These are phyloP conservation scores for Promerops cafer DNA, from an alignment of 2,113 vertebrate genomes.

Conservation along the genomic window DNA sequence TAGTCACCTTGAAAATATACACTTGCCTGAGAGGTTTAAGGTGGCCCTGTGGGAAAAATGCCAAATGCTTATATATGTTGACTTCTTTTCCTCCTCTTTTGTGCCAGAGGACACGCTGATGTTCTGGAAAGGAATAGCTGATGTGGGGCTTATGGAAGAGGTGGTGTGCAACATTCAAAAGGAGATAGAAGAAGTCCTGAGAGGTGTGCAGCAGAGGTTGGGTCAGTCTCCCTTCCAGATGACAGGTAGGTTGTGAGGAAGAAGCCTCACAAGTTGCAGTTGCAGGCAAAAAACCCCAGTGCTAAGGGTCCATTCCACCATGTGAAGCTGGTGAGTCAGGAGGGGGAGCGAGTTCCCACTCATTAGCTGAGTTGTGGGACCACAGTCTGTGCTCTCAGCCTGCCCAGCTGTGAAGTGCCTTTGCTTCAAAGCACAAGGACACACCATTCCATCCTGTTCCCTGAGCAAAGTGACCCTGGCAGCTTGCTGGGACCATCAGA, in stretches of 20 bases:
- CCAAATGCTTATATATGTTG: background rate
- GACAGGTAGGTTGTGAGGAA: constrained; percentile 73
- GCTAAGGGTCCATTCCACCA: background rate
- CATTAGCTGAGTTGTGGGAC: background rate
- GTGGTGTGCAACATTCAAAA: constrained; percentile 90
- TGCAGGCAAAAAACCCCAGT: background rate
- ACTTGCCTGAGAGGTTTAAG: background rate
- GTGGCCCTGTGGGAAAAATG: background rate
- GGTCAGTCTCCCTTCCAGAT: constrained; percentile 82
- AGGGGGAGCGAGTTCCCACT: fast-evolving
- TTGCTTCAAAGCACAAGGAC: background rate
- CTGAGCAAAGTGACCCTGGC: background rate
- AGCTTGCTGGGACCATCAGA: background rate
- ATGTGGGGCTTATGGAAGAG: constrained; percentile 89
- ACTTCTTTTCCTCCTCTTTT: background rate
- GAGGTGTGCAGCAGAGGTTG: constrained; percentile 81
- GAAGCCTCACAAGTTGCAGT: background rate
- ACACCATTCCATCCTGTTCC: background rate
- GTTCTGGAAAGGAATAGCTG: constrained; percentile 90
- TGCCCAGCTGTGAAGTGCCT: background rate
- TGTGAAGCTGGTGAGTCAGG: background rate
- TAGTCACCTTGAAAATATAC: background rate
- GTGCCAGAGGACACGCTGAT: constrained; percentile 82
- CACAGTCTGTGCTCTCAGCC: background rate
- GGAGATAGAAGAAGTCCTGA: constrained; percentile 83